Evolutionary conservation across 2,888 invertebrate genomes (phyloP).

Genomic region (Phaonia tiefii): DNA sequence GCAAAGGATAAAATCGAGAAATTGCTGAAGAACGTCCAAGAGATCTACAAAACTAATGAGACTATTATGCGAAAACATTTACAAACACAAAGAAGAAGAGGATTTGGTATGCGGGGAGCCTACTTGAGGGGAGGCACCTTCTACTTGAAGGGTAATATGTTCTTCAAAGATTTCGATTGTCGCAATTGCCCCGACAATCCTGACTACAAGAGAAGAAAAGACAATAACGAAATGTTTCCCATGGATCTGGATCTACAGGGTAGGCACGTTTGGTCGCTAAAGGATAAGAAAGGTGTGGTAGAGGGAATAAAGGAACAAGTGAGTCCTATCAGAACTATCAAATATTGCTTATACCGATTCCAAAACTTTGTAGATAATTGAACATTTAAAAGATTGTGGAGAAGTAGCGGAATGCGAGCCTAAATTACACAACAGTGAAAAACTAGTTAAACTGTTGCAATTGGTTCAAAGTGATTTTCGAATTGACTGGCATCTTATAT

Average conservation of each 20-base stretch:
- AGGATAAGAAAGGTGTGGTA: slow-evolving; percentile 83
- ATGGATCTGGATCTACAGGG: slow-evolving; percentile 79
- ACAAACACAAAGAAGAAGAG: slow-evolving; percentile 6
- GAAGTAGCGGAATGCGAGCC: background rate
- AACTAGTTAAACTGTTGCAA: slow-evolving; percentile 61
- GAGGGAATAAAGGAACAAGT: slow-evolving; percentile 81
- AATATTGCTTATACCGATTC: background rate
- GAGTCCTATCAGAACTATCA: slow-evolving; percentile 2
- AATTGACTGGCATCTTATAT: slow-evolving; percentile 79
- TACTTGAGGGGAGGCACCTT: slow-evolving; percentile 77
- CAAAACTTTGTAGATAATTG: slow-evolving; percentile 65
- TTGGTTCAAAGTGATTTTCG: slow-evolving; percentile 69
- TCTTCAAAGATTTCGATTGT: slow-evolving; percentile 84
- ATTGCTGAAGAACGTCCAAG: slow-evolving; percentile 69
- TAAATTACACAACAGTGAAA: slow-evolving; percentile 52
- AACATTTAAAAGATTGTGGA: slow-evolving; percentile 64
- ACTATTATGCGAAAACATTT: slow-evolving; percentile 63
- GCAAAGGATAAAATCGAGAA: slow-evolving; percentile 69
- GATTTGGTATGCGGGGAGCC: slow-evolving; percentile 79
- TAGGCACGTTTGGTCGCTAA: slow-evolving; percentile 82
- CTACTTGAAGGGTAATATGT: slow-evolving; percentile 81
- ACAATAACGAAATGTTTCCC: slow-evolving; percentile 79
- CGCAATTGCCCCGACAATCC: slow-evolving; percentile 83
- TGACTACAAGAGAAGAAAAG: slow-evolving; percentile 82
- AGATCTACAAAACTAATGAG: slow-evolving; percentile 72